Conservation (phyloP, 2,113 vertebrate species). For the Python bivittatus region DNA sequence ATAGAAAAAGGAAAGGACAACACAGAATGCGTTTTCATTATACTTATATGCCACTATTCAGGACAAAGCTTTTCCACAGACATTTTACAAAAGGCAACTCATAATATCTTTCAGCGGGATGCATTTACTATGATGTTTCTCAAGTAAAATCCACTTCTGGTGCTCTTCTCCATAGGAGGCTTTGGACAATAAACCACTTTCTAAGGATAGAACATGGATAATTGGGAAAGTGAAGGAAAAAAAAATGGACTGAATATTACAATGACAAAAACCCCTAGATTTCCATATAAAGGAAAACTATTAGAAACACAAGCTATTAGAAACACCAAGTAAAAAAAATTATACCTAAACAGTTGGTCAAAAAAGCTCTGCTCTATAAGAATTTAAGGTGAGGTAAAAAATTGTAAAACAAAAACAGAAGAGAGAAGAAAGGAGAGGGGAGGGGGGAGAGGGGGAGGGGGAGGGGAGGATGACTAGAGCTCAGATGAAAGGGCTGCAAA, state of each 20-base stretch:
- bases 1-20: no score
- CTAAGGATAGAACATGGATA: neutral
- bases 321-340: neutral
- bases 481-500: neutral
- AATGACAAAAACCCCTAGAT: neutral
- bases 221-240: neutral
- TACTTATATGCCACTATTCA: neutral
- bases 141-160: neutral
- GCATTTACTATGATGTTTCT: neutral
- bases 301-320: slow-evolving; percentile 11
- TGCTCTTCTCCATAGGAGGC: neutral
- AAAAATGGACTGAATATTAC: neutral
- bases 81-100: neutral
- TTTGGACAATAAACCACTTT: neutral
- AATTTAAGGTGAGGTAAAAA: neutral
- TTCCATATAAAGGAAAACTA: neutral
- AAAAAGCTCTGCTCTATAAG: neutral
- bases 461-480: neutral
- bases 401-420: neutral
- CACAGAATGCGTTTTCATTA: neutral
- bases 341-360: neutral
- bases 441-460: no score
- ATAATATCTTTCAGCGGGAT: neutral
- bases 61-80: neutral
- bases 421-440: no score